Base-by-base conservation (phyloP, 2,888 invertebrate genomes). In the Tyria jacobaeae region DNA sequence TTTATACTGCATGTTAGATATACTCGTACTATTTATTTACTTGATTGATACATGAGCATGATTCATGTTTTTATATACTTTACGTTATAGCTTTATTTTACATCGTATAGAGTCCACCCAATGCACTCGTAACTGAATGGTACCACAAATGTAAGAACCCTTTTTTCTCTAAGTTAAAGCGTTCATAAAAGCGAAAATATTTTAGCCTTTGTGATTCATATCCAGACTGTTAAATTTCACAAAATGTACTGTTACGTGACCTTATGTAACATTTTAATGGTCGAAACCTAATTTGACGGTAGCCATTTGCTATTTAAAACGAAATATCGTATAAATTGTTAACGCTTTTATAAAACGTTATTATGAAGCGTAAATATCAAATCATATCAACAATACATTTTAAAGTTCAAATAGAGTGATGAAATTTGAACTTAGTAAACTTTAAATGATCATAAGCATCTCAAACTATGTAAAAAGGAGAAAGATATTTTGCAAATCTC, bases 181-280 rank as follows among this genome's bases (percentile, higher is more conserved):
- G 48, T 39, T 34, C 57, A 56, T 52, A 66, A 76, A 68, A 70
- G 57, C 63, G 60, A 68, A 68, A 66, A 62, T 51, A 60, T 58
- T 62, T 67, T 49, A 44, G 27, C 59, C 41, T 37, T 64, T 60
- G 63, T 73, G 63, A 75, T 72, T 77, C 66, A 70, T 58, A 57
- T 60, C 48, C 49, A 56, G 48, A 62, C 62, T 65, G 58, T 64
- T 52, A 64, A 64, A 60, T 62, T 70, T 51, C 24, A 35, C 55
- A 51, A 66, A 56, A 60, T 61, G 47, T 55, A 52, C 21, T 25
- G 64, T 75, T 74, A 74, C 75, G 72, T 66, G 64, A 62, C 66
- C 78, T 70, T 75, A 76, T 68, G 60, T 57, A 57, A 66, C 15
- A 60, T 66, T 60, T 68, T 61, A 60, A 59, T 54, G 21, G 31